Evolutionary conservation across 2,888 invertebrate genomes (phyloP).

Genomic region (Himalopsyche japonica): DNA sequence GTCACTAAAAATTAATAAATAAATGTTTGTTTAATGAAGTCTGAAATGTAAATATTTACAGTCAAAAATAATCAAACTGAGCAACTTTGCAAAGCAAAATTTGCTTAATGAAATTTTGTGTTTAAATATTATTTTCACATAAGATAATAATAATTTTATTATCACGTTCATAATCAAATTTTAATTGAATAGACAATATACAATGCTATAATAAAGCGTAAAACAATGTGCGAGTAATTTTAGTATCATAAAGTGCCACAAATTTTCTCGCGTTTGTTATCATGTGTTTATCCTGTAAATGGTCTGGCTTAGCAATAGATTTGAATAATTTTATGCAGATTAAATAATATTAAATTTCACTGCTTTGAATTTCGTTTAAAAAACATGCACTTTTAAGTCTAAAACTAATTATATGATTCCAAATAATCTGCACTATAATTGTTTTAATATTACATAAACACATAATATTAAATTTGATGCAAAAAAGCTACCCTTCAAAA

Average conservation of each 20-base stretch:
- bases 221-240: neutral
- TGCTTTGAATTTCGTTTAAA: neutral
- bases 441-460: too few relatives aligned
- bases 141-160: neutral
- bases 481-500: too few relatives aligned
- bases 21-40: neutral
- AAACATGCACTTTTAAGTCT: neutral
- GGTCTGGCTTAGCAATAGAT: neutral
- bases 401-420: too few relatives aligned
- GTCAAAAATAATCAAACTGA: neutral
- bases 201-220: neutral
- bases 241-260: neutral
- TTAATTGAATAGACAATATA: neutral
- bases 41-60: neutral
- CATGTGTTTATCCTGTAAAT: neutral
- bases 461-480: too few relatives aligned
- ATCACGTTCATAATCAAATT: neutral
- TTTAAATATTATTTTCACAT: neutral
- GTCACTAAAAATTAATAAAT: neutral
- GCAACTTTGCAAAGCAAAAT: neutral
- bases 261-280: neutral
- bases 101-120: neutral
- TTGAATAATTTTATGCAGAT: neutral
- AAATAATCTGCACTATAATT: too few relatives aligned
- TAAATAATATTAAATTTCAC: neutral